Conservation (phyloP, 2,888 invertebrate genomes). For the Oscheius sp. region DNA sequence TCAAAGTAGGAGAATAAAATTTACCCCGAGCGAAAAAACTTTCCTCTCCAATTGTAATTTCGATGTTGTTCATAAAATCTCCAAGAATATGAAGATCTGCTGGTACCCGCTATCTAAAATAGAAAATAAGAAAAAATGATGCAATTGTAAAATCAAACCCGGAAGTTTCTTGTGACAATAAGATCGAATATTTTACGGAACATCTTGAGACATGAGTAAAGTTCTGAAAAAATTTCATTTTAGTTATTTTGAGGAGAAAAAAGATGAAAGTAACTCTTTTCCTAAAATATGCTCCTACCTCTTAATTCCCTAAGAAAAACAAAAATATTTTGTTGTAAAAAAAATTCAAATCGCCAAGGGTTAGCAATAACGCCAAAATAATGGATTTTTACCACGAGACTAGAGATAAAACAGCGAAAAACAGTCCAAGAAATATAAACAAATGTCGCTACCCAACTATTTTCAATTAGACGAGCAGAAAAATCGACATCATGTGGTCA, state of each 20-base stretch:
- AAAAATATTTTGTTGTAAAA: too few species aligned
- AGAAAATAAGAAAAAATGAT: not conserved
- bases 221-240: not conserved
- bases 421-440: too few species aligned
- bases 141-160: not conserved
- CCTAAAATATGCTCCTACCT: too few species aligned
- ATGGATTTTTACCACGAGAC: too few species aligned
- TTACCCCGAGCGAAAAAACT: not conserved
- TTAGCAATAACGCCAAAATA: too few species aligned
- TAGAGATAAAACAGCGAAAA: too few species aligned
- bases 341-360: too few species aligned
- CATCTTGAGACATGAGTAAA: not conserved
- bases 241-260: not conserved
- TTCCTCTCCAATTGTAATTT: conserved; percentile 2
- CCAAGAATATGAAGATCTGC: conserved; percentile 2
- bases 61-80: conserved; percentile 2
- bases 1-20: not conserved
- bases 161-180: not conserved
- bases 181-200: conserved; percentile 9
- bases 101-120: conserved; percentile 17
- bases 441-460: too few species aligned
- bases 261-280: not conserved
- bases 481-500: too few species aligned
- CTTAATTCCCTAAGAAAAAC: too few species aligned
- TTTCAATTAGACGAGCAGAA: too few species aligned